Conservation (phyloP, 2,113 vertebrate genomes). For the Larimichthys crocea region DNA sequence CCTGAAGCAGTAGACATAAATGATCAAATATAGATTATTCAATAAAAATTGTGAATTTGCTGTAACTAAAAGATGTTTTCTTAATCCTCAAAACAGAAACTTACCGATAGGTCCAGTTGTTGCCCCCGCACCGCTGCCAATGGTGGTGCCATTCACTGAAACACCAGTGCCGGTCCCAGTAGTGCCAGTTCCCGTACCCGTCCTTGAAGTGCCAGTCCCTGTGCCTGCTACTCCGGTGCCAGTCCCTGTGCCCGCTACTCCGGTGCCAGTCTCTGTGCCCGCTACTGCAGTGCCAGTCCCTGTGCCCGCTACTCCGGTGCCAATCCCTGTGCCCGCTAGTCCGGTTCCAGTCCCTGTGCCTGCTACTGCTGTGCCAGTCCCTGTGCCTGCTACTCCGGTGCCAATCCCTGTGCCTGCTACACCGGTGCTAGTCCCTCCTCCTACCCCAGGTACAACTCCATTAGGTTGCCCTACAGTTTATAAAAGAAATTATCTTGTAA, state of each 20-base stretch:
- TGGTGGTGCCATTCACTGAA: slow-evolving; percentile 46
- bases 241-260: slow-evolving; percentile 34
- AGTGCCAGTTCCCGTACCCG: slow-evolving; percentile 27
- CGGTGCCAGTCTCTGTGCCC: slow-evolving; percentile 18
- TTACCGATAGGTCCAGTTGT: slow-evolving; percentile 63
- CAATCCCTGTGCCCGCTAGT: neutral
- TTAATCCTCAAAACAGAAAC: slow-evolving; percentile 1
- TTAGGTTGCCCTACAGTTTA: slow-evolving; percentile 67
- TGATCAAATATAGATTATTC: slow-evolving; percentile 21
- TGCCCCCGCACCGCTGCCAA: slow-evolving; percentile 22
- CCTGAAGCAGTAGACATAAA: slow-evolving; percentile 47
- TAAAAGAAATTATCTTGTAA: neutral
- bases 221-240: slow-evolving; percentile 4
- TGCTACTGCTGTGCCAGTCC: slow-evolving; percentile 10
- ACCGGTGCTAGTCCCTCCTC: slow-evolving; percentile 13
- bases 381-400: slow-evolving; percentile 45
- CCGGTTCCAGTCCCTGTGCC: slow-evolving; percentile 25
- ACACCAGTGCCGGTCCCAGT: slow-evolving; percentile 14
- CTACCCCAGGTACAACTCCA: slow-evolving; percentile 53
- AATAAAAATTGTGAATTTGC: neutral
- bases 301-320: slow-evolving; percentile 25
- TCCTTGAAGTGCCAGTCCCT: slow-evolving; percentile 38
- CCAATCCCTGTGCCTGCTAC: slow-evolving; percentile 32
- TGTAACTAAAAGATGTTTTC: neutral
- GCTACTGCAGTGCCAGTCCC: slow-evolving; percentile 28